Percentiles rank a stretch among this genome's conserved stretches.
These are phyloP conservation scores for Chaetops frenatus DNA, from an alignment of 2,113 vertebrate genomes.

Conservation along the genomic window DNA sequence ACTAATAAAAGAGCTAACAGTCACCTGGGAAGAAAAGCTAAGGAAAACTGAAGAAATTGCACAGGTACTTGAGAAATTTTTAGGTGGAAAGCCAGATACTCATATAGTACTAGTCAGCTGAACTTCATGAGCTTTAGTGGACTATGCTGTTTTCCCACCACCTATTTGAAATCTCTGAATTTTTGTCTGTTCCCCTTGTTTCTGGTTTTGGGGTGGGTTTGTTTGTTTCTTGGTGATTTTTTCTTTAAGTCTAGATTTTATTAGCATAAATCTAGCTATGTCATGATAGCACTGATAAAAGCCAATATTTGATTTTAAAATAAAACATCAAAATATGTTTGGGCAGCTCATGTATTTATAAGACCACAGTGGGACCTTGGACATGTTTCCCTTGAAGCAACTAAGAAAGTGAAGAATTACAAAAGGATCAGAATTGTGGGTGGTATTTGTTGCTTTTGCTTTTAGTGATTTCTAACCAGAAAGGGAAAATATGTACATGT, in stretches of 20 bases:
- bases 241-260: background rate
- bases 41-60: constrained; percentile 97
- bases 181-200: background rate
- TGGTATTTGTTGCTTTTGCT: background rate
- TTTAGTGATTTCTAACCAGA: background rate
- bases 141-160: background rate
- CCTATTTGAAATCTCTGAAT: background rate
- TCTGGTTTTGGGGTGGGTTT: background rate
- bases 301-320: background rate
- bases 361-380: background rate
- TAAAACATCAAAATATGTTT: background rate
- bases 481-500: background rate
- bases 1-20: constrained; percentile 92
- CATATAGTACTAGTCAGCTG: background rate
- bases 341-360: background rate
- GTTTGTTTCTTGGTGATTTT: background rate
- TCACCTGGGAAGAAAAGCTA: constrained; percentile 98
- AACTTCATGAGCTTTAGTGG: background rate
- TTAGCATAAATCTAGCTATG: background rate
- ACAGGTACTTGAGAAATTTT: constrained; percentile 75
- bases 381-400: background rate
- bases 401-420: background rate
- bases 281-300: background rate
- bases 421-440: background rate
- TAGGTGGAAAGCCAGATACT: background rate